Conservation (phyloP, 2,888 invertebrate genomes). For the Ctenicera cuprea region DNA sequence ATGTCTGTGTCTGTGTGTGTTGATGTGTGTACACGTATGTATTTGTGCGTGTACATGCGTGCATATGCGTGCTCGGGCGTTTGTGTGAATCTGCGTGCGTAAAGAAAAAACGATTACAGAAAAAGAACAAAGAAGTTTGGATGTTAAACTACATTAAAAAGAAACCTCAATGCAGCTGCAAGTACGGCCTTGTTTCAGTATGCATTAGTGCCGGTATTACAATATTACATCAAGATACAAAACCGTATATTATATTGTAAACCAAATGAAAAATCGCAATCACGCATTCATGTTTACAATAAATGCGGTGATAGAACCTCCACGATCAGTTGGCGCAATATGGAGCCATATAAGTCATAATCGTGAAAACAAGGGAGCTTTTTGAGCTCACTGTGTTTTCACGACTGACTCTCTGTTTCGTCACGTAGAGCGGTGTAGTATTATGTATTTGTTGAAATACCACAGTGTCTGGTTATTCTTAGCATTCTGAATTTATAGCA, state of each 20-base stretch:
- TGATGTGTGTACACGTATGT: too few relatives aligned
- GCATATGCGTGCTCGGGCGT: too few relatives aligned
- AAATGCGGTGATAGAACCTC: slow-evolving; percentile 56
- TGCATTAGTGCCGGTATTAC: slow-evolving; percentile 42
- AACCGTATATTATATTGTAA: slow-evolving; percentile 59
- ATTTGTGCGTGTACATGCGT: too few relatives aligned
- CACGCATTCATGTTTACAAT: slow-evolving; percentile 60
- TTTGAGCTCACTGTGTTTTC: slow-evolving; percentile 54
- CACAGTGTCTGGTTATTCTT: slow-evolving; percentile 58
- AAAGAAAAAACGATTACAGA: too few relatives aligned
- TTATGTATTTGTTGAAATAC: slow-evolving; percentile 60
- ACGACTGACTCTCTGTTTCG: slow-evolving; percentile 58
- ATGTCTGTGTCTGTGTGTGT: too few relatives aligned
- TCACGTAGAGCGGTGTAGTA: slow-evolving; percentile 57
- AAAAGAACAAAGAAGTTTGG: neutral
- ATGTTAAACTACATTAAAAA: neutral
- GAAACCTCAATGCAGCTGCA: neutral
- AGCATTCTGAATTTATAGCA: slow-evolving; percentile 56
- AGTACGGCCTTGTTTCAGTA: slow-evolving; percentile 24
- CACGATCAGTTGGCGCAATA: slow-evolving; percentile 54
- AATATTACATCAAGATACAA: slow-evolving; percentile 57
- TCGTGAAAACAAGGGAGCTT: slow-evolving; percentile 55
- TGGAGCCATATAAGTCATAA: slow-evolving; percentile 55
- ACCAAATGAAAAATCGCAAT: slow-evolving; percentile 57
- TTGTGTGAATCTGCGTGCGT: too few relatives aligned